A percentile compares a stretch with the other conserved stretches of the same genome.
phyloP scores from a whole-genome alignment of 2,797 vertebrate genomes.

The Siniperca obscura region DNA sequence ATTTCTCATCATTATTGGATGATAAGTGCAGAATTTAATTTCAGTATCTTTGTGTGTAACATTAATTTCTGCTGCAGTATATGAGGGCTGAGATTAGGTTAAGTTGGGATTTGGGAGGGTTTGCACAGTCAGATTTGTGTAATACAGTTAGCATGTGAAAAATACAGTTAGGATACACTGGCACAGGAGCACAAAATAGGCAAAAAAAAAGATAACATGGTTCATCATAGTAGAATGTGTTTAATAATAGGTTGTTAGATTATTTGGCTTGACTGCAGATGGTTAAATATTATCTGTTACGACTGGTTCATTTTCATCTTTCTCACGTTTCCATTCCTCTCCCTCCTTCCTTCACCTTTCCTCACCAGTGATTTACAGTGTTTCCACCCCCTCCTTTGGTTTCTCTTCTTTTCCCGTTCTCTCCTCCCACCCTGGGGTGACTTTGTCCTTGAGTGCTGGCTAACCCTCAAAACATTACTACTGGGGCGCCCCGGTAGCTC shows the following conservation, averaged over 20 bases:
- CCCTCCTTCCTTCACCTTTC: background rate
- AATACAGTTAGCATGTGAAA: background rate
- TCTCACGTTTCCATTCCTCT: slow-evolving; percentile 25
- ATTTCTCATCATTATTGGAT: slow-evolving; percentile 26
- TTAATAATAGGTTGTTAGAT: background rate
- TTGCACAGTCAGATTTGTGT: slow-evolving; percentile 1
- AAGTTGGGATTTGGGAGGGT: background rate
- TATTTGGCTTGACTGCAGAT: slow-evolving; percentile 4
- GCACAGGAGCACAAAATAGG: background rate
- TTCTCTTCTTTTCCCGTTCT: background rate
- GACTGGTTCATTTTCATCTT: slow-evolving; percentile 34
- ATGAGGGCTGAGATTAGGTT: slow-evolving; percentile 24
- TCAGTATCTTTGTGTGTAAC: slow-evolving; percentile 1
- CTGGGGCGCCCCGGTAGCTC: background rate
- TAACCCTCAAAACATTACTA: slow-evolving; percentile 28
- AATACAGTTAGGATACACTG: background rate
- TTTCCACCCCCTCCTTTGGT: background rate
- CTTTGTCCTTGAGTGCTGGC: slow-evolving; percentile 44
- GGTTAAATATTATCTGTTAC: slow-evolving; percentile 40
- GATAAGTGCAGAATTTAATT: slow-evolving; percentile 19
- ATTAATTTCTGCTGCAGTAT: slow-evolving; percentile 8
- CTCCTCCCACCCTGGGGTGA: slow-evolving; percentile 28
- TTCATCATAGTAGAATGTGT: background rate
- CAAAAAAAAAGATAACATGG: background rate
- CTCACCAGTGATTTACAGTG: slow-evolving; percentile 20